These are phyloP conservation scores for Dicyrtomina minuta DNA, from an alignment of 2,888 invertebrate species.

Conservation along the genomic window DNA sequence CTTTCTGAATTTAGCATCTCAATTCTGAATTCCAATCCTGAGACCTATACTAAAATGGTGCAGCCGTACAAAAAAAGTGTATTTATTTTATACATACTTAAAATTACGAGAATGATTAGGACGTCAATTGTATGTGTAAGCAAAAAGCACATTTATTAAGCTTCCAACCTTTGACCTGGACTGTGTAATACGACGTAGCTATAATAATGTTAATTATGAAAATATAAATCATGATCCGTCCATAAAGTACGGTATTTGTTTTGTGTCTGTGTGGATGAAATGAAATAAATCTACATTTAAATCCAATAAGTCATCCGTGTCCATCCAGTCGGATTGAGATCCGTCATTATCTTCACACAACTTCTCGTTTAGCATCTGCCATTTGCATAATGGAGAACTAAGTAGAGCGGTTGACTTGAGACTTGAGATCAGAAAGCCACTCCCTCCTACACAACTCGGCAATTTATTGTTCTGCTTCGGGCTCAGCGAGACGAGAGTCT, in stretches of 20 bases:
- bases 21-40: too few species aligned
- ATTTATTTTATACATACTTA: too few species aligned
- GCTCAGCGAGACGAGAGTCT: neutral
- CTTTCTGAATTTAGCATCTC: too few species aligned
- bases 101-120: too few species aligned
- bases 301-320: slow-evolving; percentile 7
- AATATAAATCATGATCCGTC: neutral
- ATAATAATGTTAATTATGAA: neutral
- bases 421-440: slow-evolving; percentile 4
- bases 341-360: slow-evolving; percentile 4
- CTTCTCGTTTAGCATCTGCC: neutral
- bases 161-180: too few species aligned
- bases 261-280: neutral
- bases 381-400: slow-evolving; percentile 11
- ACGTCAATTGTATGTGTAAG: too few species aligned
- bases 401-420: slow-evolving; percentile 14
- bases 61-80: too few species aligned
- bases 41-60: too few species aligned
- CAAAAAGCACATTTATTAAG: too few species aligned
- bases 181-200: too few species aligned
- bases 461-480: slow-evolving; percentile 5
- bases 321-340: neutral
- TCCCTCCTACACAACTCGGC: neutral
- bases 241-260: neutral
- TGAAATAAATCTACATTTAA: neutral